These are phyloP conservation scores for Deilephila elpenor DNA, from an alignment of 2,888 invertebrate genomes.

Conservation along the genomic window DNA sequence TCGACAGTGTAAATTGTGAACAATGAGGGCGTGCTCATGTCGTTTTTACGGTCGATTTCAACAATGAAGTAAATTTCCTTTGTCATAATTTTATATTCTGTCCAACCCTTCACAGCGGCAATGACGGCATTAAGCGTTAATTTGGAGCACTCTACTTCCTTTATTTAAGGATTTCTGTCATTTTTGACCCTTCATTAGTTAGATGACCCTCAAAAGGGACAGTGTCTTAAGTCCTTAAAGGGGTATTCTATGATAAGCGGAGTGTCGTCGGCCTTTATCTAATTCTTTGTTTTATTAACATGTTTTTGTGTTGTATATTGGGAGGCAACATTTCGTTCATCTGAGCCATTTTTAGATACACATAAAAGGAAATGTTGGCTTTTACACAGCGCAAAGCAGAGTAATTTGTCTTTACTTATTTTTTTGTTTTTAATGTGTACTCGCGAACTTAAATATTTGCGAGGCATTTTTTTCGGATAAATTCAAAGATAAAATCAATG, in stretches of 20 bases:
- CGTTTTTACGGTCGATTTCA: slow-evolving; percentile 50
- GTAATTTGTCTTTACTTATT: slow-evolving; percentile 8
- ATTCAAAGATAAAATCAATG: background rate
- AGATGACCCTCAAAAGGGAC: slow-evolving; percentile 20
- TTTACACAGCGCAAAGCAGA: background rate
- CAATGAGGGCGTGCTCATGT: slow-evolving; percentile 37
- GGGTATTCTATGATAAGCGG: slow-evolving; percentile 30
- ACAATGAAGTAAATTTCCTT: slow-evolving; percentile 51
- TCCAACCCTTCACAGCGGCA: slow-evolving; percentile 16
- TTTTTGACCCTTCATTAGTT: slow-evolving; percentile 20
- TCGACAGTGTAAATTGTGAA: slow-evolving; percentile 30
- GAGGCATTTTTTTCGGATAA: background rate
- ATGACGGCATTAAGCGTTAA: slow-evolving; percentile 16
- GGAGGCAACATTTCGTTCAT: background rate
- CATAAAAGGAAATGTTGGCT: background rate
- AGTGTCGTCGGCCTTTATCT: background rate
- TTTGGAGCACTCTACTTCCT: slow-evolving; percentile 16
- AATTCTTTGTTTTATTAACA: background rate
- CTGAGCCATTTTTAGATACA: background rate
- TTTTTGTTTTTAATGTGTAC: background rate
- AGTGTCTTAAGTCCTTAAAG: slow-evolving; percentile 9
- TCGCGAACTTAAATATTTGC: background rate
- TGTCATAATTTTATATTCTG: slow-evolving; percentile 50
- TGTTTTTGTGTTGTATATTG: background rate
- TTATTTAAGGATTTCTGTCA: slow-evolving; percentile 24